A percentile compares a stretch with the other conserved stretches of the same genome.
Conservation (phyloP, 2,113 vertebrate species). For the Aphyosemion australe region DNA sequence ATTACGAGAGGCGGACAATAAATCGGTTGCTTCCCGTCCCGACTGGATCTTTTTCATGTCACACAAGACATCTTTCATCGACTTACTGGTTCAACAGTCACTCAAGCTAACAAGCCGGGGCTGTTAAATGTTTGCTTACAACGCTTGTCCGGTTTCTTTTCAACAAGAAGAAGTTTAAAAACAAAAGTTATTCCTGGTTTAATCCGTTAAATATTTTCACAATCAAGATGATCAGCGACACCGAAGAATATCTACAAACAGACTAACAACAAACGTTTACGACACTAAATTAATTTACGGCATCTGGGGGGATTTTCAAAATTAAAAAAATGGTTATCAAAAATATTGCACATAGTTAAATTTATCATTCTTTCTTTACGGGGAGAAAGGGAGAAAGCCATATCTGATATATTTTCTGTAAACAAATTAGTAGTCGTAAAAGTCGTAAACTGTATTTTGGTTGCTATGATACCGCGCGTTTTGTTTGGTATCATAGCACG, state of each 20-base stretch:
- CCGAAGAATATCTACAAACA: neutral
- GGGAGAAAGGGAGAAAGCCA: too few species aligned
- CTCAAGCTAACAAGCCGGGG: constrained; percentile 18
- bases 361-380: too few species aligned
- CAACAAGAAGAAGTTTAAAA: neutral
- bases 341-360: too few species aligned
- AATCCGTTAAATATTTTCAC: neutral
- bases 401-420: too few species aligned
- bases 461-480: too few species aligned
- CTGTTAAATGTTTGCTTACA: neutral
- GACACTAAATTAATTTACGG: constrained; percentile 56
- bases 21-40: neutral
- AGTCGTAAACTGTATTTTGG: too few species aligned
- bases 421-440: too few species aligned
- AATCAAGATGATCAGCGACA: neutral
- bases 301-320: constrained; percentile 50
- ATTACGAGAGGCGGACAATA: neutral
- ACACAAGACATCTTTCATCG: constrained; percentile 36
- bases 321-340: constrained; percentile 32
- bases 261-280: constrained; percentile 61
- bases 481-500: too few species aligned
- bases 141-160: neutral
- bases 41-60: constrained; percentile 15
- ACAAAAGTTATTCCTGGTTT: neutral
- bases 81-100: constrained; percentile 29